These are phyloP conservation scores for Tyrophagus putrescentiae DNA, from an alignment of 1,140 invertebrate genomes.

Conservation along the genomic window DNA sequence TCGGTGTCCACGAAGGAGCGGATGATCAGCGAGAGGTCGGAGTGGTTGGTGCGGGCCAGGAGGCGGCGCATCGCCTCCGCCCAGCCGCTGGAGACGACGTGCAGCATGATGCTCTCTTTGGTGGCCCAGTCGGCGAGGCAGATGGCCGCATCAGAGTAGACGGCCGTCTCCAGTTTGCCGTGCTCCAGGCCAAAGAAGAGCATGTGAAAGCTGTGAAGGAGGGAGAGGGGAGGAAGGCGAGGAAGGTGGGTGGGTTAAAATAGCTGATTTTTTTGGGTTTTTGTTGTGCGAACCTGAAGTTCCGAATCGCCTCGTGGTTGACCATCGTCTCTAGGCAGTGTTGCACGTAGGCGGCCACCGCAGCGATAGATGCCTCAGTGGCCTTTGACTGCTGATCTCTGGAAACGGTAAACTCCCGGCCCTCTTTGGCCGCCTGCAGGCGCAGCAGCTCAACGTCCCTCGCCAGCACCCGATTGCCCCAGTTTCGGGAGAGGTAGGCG, in stretches of 20 bases:
- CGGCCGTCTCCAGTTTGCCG: neutral
- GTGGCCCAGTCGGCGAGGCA: slow-evolving; percentile 13
- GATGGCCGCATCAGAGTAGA: slow-evolving; percentile 21
- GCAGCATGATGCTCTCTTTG: slow-evolving; percentile 20
- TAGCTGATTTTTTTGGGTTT: too few relatives aligned
- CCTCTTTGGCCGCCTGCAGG: neutral
- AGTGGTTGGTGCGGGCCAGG: slow-evolving; percentile 18
- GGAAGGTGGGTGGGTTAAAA: too few relatives aligned
- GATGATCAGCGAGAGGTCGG: slow-evolving; percentile 17
- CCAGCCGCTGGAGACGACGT: slow-evolving; percentile 21
- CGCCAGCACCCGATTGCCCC: slow-evolving; percentile 23
- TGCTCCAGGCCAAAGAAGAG: slow-evolving; percentile 9
- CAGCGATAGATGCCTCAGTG: too few relatives aligned
- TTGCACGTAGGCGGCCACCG: too few relatives aligned
- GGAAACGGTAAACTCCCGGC: too few relatives aligned
- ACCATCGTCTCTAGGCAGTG: too few relatives aligned
- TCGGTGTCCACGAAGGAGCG: slow-evolving; percentile 10
- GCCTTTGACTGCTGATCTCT: too few relatives aligned
- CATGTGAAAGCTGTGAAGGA: slow-evolving; percentile 12
- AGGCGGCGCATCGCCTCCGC: slow-evolving; percentile 12
- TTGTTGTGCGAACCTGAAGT: too few relatives aligned
- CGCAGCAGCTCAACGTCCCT: neutral
- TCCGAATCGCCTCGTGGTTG: too few relatives aligned
- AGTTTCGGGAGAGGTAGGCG: neutral
- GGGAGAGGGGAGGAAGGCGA: too few relatives aligned